These are phyloP conservation scores for Ceramica pisi DNA, from an alignment of 2,888 invertebrate species.

Conservation along the genomic window DNA sequence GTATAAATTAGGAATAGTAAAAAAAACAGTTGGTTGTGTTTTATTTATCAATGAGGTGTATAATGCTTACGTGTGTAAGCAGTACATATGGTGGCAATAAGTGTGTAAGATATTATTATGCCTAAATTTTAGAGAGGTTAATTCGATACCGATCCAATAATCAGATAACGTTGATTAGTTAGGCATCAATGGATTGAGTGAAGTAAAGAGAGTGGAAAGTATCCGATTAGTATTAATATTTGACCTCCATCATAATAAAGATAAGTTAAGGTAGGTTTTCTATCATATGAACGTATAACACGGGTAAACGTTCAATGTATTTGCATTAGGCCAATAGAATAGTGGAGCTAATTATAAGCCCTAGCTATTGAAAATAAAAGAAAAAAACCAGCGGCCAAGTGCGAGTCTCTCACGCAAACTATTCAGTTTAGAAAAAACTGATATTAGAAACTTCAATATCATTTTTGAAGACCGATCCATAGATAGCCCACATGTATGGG, in stretches of 20 bases:
- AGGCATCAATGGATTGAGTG: constrained; percentile 7
- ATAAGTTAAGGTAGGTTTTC: too few species aligned
- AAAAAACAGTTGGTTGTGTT: neutral
- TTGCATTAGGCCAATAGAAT: too few species aligned
- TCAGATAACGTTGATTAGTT: constrained; percentile 18
- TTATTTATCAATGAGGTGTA: neutral
- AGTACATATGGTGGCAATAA: neutral
- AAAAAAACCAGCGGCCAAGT: too few species aligned
- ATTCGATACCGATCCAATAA: neutral
- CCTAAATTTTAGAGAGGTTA: neutral
- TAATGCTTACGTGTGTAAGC: neutral
- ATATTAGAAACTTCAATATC: too few species aligned
- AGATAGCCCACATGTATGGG: too few species aligned
- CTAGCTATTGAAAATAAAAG: too few species aligned
- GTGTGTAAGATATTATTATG: neutral
- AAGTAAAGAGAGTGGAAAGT: neutral
- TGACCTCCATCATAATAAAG: neutral
- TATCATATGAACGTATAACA: too few species aligned
- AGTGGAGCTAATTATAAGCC: too few species aligned
- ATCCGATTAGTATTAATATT: neutral
- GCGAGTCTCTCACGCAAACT: too few species aligned
- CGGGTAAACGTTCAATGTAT: too few species aligned
- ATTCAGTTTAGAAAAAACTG: too few species aligned
- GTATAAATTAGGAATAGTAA: neutral
- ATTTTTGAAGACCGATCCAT: too few species aligned